phyloP scores from a whole-genome alignment of 2,797 vertebrate genomes.

The Morelia viridis region DNA sequence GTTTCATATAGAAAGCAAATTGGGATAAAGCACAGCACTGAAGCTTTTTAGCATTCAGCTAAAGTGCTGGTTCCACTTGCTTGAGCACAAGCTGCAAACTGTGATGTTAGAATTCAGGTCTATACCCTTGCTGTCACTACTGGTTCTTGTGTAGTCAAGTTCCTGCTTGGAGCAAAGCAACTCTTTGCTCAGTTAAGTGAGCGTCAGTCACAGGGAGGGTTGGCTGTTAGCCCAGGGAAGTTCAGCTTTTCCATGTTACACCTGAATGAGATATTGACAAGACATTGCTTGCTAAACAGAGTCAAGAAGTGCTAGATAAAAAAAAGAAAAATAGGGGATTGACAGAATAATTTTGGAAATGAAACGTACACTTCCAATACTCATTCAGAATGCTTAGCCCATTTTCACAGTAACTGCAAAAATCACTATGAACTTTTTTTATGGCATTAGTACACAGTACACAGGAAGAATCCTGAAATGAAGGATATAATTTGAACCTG shows the following conservation, averaged over 20 bases:
- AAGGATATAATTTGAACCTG: background rate
- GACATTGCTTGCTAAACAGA: conserved; percentile 68
- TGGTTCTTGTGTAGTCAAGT: conserved; percentile 63
- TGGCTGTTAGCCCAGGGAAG: conserved; percentile 71
- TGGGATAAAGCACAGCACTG: conserved; percentile 52
- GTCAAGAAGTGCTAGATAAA: conserved; percentile 52
- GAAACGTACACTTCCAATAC: conserved; percentile 37
- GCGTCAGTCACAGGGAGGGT: conserved; percentile 69
- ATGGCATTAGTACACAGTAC: background rate
- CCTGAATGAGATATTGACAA: conserved; percentile 87
- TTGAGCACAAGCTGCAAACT: conserved; percentile 69
- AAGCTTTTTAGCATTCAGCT: conserved; percentile 69
- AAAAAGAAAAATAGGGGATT: conserved; percentile 57
- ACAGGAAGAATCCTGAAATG: background rate
- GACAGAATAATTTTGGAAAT: conserved; percentile 70
- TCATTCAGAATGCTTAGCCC: conserved; percentile 16
- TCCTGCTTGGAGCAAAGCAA: conserved; percentile 73
- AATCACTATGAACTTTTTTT: background rate
- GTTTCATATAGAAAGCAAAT: conserved; percentile 63
- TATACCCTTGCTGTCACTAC: conserved; percentile 67
- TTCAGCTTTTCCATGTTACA: conserved; percentile 74
- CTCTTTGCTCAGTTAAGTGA: conserved; percentile 76
- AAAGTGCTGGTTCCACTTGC: conserved; percentile 71
- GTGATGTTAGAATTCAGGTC: conserved; percentile 71
- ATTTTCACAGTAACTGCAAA: conserved; percentile 17